phyloP scores from a whole-genome alignment of 2,888 invertebrate species.

The Calephelis perditalis region DNA sequence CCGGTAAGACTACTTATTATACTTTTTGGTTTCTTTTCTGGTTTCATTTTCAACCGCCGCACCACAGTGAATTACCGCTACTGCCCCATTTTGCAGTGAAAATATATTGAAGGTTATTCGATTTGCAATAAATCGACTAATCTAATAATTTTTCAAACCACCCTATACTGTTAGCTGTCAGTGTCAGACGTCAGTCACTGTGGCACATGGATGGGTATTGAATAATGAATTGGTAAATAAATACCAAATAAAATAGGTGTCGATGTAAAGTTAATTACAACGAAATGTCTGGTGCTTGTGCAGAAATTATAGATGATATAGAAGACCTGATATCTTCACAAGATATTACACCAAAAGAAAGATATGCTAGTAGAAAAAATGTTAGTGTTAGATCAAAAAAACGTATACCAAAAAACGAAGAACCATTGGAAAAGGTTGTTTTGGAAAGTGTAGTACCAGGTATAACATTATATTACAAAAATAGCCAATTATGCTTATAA shows the following conservation, averaged over 20 bases:
- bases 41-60: too few relatives aligned
- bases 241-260: conserved; percentile 17
- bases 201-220: too few relatives aligned
- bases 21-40: too few relatives aligned
- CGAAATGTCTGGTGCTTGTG: conserved; percentile 78
- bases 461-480: conserved; percentile 46
- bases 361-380: conserved; percentile 84
- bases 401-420: conserved; percentile 46
- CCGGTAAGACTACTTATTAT: too few relatives aligned
- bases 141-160: too few relatives aligned
- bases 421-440: conserved; percentile 64
- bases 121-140: too few relatives aligned
- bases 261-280: conserved; percentile 12
- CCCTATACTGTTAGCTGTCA: too few relatives aligned
- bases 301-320: conserved; percentile 88
- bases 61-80: too few relatives aligned
- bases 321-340: conserved; percentile 90
- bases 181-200: too few relatives aligned
- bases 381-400: conserved; percentile 83
- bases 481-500: too few relatives aligned
- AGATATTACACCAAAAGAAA: conserved; percentile 87
- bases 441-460: conserved; percentile 80
- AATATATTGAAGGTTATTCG: too few relatives aligned
- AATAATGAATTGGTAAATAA: background rate
- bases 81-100: too few relatives aligned